These are phyloP conservation scores for Hormiphora californensis DNA, from an alignment of 37 sponge, comb jelly and placozoan species.

Conservation along the genomic window DNA sequence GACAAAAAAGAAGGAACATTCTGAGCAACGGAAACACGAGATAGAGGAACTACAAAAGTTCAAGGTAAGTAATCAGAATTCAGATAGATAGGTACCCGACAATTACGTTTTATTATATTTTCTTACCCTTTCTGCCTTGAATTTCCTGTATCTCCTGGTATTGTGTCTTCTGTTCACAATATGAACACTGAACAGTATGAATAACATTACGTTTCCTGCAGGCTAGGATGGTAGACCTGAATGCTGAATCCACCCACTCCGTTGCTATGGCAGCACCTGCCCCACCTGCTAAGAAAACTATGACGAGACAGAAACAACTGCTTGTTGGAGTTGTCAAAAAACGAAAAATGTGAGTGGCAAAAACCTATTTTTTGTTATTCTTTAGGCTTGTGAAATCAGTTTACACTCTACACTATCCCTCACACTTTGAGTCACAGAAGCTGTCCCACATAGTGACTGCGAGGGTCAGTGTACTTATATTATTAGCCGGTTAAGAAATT, in stretches of 20 bases:
- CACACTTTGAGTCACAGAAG: not conserved
- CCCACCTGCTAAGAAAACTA: not conserved
- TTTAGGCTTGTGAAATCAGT: not conserved
- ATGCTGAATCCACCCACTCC: not conserved
- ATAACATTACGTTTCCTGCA: not conserved
- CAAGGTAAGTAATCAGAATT: not conserved
- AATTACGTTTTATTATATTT: not conserved
- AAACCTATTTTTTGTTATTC: not conserved
- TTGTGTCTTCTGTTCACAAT: too few relatives aligned
- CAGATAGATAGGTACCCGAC: not conserved
- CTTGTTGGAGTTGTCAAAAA: conserved; percentile 11
- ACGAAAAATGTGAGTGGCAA: not conserved
- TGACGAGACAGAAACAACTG: conserved; percentile 9
- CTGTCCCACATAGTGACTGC: too few relatives aligned
- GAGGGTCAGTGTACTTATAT: too few relatives aligned
- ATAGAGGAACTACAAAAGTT: conserved; percentile 50
- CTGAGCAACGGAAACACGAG: not conserved
- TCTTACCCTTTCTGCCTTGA: too few relatives aligned
- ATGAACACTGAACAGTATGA: too few relatives aligned
- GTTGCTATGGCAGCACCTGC: not conserved
- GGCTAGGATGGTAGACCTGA: conserved; percentile 36
- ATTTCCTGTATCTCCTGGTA: too few relatives aligned
- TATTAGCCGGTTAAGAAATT: too few relatives aligned
- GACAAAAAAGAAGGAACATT: conserved; percentile 14
- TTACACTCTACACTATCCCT: not conserved